Evolutionary conservation across 2,797 vertebrate genomes (phyloP).

Genomic region (Amblyopsis hoosieri): DNA sequence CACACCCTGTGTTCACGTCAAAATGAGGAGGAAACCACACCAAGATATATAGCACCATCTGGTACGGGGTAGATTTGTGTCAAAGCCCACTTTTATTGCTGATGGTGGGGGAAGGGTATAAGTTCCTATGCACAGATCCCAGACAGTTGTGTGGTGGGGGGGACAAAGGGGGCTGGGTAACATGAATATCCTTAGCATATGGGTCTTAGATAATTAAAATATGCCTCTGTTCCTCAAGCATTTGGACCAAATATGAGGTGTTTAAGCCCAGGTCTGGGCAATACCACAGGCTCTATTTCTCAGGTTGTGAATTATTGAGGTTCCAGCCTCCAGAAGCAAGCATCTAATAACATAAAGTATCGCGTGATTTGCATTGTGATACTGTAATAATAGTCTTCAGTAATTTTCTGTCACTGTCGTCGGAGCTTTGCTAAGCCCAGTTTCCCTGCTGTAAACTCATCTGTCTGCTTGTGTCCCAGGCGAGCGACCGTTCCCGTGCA

Average conservation of each 20-base stretch:
- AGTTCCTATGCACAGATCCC: constrained; percentile 69
- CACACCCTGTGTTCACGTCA: constrained; percentile 51
- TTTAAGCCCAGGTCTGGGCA: constrained; percentile 30
- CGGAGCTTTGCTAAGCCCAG: no score
- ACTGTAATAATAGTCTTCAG: no score
- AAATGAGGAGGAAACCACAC: constrained; percentile 61
- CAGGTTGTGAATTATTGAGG: background rate
- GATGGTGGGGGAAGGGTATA: constrained; percentile 63
- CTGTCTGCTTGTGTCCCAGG: constrained; percentile 71
- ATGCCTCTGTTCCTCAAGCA: constrained; percentile 40
- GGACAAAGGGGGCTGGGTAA: constrained; percentile 43
- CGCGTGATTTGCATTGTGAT: no score
- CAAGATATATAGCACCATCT: constrained; percentile 69
- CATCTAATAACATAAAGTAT: constrained; percentile 14
- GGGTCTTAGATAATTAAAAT: constrained; percentile 69
- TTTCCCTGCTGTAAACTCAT: background rate
- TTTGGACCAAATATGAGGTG: constrained; percentile 17
- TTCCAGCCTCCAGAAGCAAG: background rate
- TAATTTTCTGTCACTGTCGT: no score
- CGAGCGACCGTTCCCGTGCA: constrained; percentile 94
- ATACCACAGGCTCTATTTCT: constrained; percentile 1
- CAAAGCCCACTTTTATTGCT: constrained; percentile 74
- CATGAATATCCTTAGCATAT: constrained; percentile 71
- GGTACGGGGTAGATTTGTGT: constrained; percentile 71
- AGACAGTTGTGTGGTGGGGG: constrained; percentile 70